phyloP scores from a whole-genome alignment of 2,797 vertebrate genomes.

The Atherinosoma microstoma region DNA sequence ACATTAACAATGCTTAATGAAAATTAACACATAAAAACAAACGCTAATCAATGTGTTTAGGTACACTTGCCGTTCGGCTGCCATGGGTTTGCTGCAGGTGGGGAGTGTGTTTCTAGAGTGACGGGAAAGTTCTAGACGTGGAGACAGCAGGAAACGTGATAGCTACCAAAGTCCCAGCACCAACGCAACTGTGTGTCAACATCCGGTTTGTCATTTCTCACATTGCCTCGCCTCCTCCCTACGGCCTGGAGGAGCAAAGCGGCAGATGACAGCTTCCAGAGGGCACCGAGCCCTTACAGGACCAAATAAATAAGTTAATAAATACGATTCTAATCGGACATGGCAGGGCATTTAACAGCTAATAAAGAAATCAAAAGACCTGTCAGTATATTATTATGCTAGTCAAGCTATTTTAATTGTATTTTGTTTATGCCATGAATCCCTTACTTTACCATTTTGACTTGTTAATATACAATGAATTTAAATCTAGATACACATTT shows the following conservation, averaged over 20 bases:
- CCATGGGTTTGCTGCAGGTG: conserved; percentile 68
- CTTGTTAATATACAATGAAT: not conserved
- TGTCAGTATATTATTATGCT: not conserved
- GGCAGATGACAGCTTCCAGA: not conserved
- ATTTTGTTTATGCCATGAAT: too few species aligned
- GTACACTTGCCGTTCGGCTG: conserved; percentile 72
- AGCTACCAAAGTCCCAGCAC: conserved; percentile 20
- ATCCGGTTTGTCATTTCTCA: conserved; percentile 33
- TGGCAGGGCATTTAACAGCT: not conserved
- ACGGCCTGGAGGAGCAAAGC: conserved; percentile 41
- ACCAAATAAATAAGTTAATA: not conserved
- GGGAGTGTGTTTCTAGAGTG: conserved; percentile 12
- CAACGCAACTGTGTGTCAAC: conserved; percentile 55
- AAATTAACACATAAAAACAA: not conserved
- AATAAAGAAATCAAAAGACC: not conserved
- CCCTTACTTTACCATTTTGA: too few species aligned
- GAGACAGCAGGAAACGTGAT: conserved; percentile 55
- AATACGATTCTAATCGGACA: not conserved
- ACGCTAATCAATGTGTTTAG: accelerated
- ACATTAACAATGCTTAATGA: conserved; percentile 15
- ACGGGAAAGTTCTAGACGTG: conserved; percentile 80
- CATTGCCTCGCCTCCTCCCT: conserved; percentile 19
- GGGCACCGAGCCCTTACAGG: not conserved
- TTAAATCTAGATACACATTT: not conserved
- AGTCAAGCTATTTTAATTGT: not conserved